phyloP scores from a whole-genome alignment of 2,888 invertebrate species.

The Ellobium chinense region DNA sequence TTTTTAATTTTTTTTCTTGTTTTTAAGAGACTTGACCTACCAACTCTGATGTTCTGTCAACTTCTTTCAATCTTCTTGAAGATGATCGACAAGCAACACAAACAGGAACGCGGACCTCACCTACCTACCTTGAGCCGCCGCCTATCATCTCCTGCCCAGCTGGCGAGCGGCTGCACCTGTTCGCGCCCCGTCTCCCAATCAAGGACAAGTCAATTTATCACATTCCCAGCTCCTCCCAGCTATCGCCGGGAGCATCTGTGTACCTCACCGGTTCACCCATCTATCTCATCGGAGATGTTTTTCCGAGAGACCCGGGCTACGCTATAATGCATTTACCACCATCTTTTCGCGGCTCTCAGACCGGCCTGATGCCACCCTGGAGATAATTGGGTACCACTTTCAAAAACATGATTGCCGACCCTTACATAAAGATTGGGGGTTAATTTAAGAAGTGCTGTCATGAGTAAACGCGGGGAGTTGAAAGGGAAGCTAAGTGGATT shows the following conservation, averaged over 20 bases:
- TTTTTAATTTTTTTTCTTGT: no score
- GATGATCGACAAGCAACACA: no score
- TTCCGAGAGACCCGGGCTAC: neutral
- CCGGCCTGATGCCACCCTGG: neutral
- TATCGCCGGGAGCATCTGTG: neutral
- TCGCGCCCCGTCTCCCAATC: neutral
- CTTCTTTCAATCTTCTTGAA: no score
- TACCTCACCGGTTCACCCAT: neutral
- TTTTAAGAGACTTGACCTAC: no score
- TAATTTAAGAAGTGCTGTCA: no score
- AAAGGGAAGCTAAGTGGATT: no score
- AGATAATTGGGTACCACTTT: neutral
- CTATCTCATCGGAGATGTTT: conserved; percentile 3
- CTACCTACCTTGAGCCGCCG: no score
- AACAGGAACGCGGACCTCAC: no score
- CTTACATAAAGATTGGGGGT: no score
- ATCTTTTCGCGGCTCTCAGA: neutral
- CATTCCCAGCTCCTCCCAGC: neutral
- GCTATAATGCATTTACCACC: conserved; percentile 29
- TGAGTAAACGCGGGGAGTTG: no score
- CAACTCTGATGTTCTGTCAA: no score
- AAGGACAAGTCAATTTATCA: conserved; percentile 31
- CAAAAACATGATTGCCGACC: neutral
- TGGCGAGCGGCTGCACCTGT: neutral
- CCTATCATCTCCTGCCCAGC: no score